Conservation (phyloP, 1,140 invertebrate species). For the Drosophila kepulauana region DNA sequence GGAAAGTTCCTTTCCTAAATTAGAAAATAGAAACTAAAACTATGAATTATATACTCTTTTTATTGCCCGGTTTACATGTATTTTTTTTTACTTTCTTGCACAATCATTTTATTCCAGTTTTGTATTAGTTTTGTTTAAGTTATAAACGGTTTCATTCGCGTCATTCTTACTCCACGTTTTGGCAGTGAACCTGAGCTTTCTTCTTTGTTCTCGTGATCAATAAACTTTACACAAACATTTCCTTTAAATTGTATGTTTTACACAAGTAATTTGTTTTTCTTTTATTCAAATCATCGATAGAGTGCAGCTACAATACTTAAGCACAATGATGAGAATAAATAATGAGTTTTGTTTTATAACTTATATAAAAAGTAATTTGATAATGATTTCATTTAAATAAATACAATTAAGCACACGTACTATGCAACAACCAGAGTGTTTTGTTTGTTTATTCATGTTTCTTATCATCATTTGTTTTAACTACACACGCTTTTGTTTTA, state of each 20-base stretch:
- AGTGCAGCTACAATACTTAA: constrained; percentile 45
- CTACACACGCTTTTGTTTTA: constrained; percentile 49
- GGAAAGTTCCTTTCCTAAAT: constrained; percentile 22
- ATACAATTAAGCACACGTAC: constrained; percentile 53
- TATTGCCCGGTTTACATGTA: constrained; percentile 24
- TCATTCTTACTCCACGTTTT: constrained; percentile 78
- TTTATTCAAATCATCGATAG: constrained; percentile 41
- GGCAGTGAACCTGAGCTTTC: constrained; percentile 85
- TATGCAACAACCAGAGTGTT: constrained; percentile 67
- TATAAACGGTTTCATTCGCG: constrained; percentile 44
- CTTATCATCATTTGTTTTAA: constrained; percentile 42
- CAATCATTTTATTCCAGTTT: constrained; percentile 16
- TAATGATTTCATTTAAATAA: constrained; percentile 36
- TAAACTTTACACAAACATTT: constrained; percentile 64
- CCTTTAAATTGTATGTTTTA: constrained; percentile 27
- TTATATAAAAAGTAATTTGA: constrained; percentile 19
- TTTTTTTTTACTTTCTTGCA: constrained; percentile 15
- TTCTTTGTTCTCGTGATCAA: constrained; percentile 73
- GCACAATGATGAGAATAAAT: constrained; percentile 43
- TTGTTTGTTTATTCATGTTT: constrained; percentile 18
- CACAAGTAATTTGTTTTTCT: constrained; percentile 25
- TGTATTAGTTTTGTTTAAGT: constrained; percentile 26
- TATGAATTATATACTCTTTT: constrained; percentile 17
- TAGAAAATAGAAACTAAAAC: constrained; percentile 30
- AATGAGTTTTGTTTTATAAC: neutral